Evolutionary conservation across 2,888 invertebrate genomes (phyloP).

Genomic region (Bembecia ichneumoniformis): DNA sequence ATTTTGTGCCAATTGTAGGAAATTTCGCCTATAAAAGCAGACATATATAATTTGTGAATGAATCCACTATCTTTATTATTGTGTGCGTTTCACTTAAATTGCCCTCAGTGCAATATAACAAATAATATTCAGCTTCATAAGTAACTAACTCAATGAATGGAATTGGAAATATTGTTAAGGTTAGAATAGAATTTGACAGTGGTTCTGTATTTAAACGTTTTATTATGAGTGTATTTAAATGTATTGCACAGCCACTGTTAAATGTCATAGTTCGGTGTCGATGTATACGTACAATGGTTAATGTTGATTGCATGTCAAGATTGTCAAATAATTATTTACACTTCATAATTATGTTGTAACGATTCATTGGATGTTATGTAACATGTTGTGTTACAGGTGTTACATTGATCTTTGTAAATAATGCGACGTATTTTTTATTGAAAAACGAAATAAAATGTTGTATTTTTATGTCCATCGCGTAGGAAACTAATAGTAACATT

Average conservation of each 20-base stretch:
- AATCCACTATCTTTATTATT: not conserved
- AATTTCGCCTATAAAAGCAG: too few relatives aligned
- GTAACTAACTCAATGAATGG: conserved; percentile 28
- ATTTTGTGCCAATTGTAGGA: too few relatives aligned
- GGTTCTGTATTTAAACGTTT: conserved; percentile 20
- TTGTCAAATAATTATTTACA: conserved; percentile 43
- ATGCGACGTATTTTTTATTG: conserved; percentile 37
- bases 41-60: too few relatives aligned
- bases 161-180: conserved; percentile 21
- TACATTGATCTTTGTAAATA: conserved; percentile 49
- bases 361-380: conserved; percentile 20
- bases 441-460: conserved; percentile 25
- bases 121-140: conserved; percentile 31
- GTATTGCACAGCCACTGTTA: conserved; percentile 23
- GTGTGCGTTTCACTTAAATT: conserved; percentile 40
- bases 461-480: conserved; percentile 43
- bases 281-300: conserved; percentile 21
- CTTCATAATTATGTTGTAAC: conserved; percentile 14
- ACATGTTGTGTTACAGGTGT: conserved; percentile 10
- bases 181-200: conserved; percentile 20
- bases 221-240: conserved; percentile 19
- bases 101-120: conserved; percentile 34
- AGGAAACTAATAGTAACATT: conserved; percentile 22
- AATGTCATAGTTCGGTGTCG: conserved; percentile 9
- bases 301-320: conserved; percentile 46